These are phyloP conservation scores for Argentina silus DNA, from an alignment of 2,797 vertebrate genomes.

Conservation along the genomic window DNA sequence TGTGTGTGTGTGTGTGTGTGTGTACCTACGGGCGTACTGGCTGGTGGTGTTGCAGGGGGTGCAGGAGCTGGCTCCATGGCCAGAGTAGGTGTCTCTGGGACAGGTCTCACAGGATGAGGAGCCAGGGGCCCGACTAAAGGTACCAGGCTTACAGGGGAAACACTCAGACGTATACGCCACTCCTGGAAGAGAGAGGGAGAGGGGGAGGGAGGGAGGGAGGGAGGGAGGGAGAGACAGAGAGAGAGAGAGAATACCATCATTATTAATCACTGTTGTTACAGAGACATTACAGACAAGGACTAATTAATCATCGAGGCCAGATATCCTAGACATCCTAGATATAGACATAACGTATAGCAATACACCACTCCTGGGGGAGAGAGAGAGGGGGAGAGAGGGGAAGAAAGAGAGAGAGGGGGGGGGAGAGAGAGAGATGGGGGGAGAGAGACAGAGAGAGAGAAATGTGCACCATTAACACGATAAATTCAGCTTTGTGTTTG, in stretches of 20 bases:
- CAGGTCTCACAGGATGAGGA: conserved; percentile 87
- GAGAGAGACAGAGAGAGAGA: neutral
- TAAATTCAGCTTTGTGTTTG: too few relatives aligned
- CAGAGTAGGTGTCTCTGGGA: conserved; percentile 88
- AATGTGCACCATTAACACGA: too few relatives aligned
- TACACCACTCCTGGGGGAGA: too few relatives aligned
- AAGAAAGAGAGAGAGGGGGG: neutral
- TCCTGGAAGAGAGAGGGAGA: conserved; percentile 71
- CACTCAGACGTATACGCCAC: conserved; percentile 97
- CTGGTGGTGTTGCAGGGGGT: conserved; percentile 81
- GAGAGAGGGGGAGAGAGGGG: too few relatives aligned
- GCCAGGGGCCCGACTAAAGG: conserved; percentile 86
- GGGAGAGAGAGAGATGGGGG: neutral
- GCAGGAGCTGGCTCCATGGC: conserved; percentile 91
- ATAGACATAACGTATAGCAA: neutral
- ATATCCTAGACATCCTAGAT: too few relatives aligned
- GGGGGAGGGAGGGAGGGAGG: neutral
- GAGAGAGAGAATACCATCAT: too few relatives aligned
- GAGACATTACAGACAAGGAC: too few relatives aligned
- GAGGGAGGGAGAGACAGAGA: neutral
- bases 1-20: conserved; percentile 8
- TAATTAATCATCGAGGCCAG: too few relatives aligned
- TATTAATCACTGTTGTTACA: too few relatives aligned
- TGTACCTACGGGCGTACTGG: conserved; percentile 86
- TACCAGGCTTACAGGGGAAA: conserved; percentile 93